These are phyloP conservation scores for Gavialis gangeticus DNA, from an alignment of 2,113 vertebrate species.

Conservation along the genomic window DNA sequence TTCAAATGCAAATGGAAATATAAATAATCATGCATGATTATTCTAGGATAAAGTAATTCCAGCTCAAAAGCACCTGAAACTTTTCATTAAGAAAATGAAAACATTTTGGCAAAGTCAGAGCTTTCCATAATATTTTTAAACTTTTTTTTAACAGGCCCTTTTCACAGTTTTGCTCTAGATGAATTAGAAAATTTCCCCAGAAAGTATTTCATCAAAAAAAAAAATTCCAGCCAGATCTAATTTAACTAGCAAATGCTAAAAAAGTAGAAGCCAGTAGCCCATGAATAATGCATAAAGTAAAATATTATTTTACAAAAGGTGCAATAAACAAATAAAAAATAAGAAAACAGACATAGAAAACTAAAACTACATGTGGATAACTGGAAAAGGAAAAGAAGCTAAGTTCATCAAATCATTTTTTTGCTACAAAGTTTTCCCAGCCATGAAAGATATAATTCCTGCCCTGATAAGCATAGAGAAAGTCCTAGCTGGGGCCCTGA, in stretches of 20 bases:
- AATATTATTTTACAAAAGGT: slow-evolving; percentile 34
- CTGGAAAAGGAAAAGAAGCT: not conserved
- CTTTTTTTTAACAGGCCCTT: not conserved
- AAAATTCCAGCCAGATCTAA: not conserved
- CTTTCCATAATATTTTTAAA: not conserved
- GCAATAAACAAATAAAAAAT: slow-evolving; percentile 19
- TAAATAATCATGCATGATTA: not conserved
- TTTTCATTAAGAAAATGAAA: not conserved
- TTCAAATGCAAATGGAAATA: not conserved
- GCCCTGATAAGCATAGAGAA: not conserved
- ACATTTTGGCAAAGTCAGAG: not conserved
- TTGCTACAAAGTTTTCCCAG: slow-evolving; percentile 20
- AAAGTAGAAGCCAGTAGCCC: not conserved
- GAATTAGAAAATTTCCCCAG: not conserved
- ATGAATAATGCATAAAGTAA: slow-evolving; percentile 6
- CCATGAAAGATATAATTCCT: not conserved
- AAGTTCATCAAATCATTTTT: slow-evolving; percentile 17
- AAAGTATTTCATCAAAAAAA: not conserved
- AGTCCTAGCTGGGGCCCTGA: not conserved
- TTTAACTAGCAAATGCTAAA: slow-evolving; percentile 13
- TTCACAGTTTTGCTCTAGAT: not conserved
- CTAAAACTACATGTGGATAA: not conserved
- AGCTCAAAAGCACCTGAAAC: not conserved
- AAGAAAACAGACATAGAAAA: not conserved
- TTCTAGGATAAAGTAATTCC: not conserved